These are phyloP conservation scores for Aspidiotus rigidus DNA, from an alignment of 2,888 invertebrate species.

Conservation along the genomic window DNA sequence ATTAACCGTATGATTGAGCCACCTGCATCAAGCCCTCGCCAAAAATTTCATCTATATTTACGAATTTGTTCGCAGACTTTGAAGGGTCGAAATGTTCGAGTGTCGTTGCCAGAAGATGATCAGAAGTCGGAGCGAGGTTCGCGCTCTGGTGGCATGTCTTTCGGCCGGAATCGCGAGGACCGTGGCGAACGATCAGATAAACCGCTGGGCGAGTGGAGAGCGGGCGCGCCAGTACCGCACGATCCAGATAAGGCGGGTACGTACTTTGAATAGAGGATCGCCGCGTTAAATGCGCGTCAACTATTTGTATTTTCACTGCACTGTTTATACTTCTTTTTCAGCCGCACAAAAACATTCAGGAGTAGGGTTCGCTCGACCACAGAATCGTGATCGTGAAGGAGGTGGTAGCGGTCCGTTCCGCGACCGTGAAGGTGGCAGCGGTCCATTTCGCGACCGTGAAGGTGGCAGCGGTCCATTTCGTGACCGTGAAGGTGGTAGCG, in stretches of 20 bases:
- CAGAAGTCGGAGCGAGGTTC: conserved; percentile 55
- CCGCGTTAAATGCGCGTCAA: background rate
- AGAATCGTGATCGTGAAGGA: conserved; percentile 1
- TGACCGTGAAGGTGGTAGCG: background rate
- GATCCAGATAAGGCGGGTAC: conserved; percentile 42
- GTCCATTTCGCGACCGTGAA: conserved; percentile 18
- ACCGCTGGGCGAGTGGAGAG: conserved; percentile 67
- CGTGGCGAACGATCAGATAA: conserved; percentile 54
- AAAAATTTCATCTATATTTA: background rate
- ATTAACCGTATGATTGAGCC: background rate
- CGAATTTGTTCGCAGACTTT: conserved; percentile 49
- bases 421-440: background rate
- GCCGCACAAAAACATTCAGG: background rate
- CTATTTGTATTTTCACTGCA: background rate
- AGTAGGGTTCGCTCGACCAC: conserved; percentile 17
- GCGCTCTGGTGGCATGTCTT: conserved; percentile 37
- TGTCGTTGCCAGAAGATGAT: conserved; percentile 66
- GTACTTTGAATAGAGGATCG: background rate
- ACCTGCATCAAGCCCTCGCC: background rate
- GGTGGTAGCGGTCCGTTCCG: conserved; percentile 13
- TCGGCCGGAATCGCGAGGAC: conserved; percentile 45
- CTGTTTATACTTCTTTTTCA: background rate
- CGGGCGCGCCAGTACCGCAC: conserved; percentile 49
- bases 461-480: conserved; percentile 12
- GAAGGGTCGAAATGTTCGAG: conserved; percentile 65